Evolutionary conservation across 2,113 vertebrate genomes (phyloP).

Genomic region (Pimephales promelas): DNA sequence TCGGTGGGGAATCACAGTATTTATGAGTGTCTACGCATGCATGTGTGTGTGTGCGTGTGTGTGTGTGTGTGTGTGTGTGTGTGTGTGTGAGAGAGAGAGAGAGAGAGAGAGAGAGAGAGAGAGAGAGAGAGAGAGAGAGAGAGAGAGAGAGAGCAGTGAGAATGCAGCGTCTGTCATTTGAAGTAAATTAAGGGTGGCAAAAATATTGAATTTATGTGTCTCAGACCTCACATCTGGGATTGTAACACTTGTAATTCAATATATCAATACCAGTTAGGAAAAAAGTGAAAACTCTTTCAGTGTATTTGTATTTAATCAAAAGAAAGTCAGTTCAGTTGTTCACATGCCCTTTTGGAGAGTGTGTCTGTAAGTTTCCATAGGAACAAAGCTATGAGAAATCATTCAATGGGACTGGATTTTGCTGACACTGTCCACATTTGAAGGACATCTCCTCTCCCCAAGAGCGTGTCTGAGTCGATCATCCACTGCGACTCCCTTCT

Average conservation of each 20-base stretch:
- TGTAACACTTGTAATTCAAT: slow-evolving; percentile 2
- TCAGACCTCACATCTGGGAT: neutral
- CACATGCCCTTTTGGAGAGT: neutral
- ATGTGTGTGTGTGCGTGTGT: slow-evolving; percentile 44
- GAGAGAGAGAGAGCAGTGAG: slow-evolving; percentile 46
- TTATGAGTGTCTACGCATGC: slow-evolving; percentile 52
- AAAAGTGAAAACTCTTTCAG: slow-evolving; percentile 28
- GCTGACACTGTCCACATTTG: slow-evolving; percentile 6
- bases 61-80: too few relatives aligned
- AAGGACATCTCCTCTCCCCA: slow-evolving; percentile 33
- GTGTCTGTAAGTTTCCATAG: neutral
- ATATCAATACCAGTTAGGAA: slow-evolving; percentile 13
- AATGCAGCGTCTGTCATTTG: slow-evolving; percentile 46
- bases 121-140: slow-evolving; percentile 6
- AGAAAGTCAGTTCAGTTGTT: slow-evolving; percentile 9
- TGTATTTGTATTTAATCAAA: slow-evolving; percentile 21
- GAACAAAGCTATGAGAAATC: slow-evolving; percentile 13
- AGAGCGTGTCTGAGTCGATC: neutral
- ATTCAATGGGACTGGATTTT: neutral
- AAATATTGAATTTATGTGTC: slow-evolving; percentile 5
- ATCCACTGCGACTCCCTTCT: slow-evolving; percentile 29
- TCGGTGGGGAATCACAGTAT: slow-evolving; percentile 46
- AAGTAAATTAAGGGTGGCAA: slow-evolving; percentile 42
- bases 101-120: slow-evolving; percentile 12
- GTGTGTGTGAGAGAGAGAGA: neutral